Evolutionary conservation across 2,113 vertebrate genomes (phyloP).

Genomic region (Zosterops hypoxanthus): DNA sequence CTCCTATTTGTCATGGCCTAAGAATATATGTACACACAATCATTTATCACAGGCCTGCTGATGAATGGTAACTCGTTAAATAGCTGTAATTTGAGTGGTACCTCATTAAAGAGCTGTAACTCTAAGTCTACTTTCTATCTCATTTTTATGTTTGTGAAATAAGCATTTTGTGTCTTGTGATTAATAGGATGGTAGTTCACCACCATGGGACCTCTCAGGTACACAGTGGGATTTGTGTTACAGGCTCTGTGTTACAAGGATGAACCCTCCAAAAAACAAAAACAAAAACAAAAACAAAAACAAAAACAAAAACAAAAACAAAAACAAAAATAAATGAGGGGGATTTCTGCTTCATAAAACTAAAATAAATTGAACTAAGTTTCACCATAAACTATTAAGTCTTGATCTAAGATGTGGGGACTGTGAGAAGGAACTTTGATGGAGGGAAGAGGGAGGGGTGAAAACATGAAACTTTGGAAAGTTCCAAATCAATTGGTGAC

Average conservation of each 20-base stretch:
- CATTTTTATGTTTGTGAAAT: neutral
- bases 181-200: neutral
- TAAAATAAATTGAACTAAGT: neutral
- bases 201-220: neutral
- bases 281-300: too few relatives aligned
- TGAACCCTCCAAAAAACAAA: neutral
- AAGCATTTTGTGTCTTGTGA: neutral
- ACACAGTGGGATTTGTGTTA: too few relatives aligned
- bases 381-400: neutral
- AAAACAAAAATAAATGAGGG: neutral
- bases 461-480: neutral
- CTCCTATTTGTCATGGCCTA: neutral
- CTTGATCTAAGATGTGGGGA: neutral
- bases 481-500: neutral
- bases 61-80: neutral
- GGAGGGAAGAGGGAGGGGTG: neutral
- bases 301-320: too few relatives aligned
- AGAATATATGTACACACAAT: neutral
- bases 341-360: neutral
- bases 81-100: neutral
- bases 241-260: neutral
- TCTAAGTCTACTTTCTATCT: neutral
- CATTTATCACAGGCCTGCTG: neutral
- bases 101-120: neutral
- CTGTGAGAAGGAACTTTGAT: neutral